Evolutionary conservation across 2,113 vertebrate species (phyloP).

Genomic region (Lanius collurio): DNA sequence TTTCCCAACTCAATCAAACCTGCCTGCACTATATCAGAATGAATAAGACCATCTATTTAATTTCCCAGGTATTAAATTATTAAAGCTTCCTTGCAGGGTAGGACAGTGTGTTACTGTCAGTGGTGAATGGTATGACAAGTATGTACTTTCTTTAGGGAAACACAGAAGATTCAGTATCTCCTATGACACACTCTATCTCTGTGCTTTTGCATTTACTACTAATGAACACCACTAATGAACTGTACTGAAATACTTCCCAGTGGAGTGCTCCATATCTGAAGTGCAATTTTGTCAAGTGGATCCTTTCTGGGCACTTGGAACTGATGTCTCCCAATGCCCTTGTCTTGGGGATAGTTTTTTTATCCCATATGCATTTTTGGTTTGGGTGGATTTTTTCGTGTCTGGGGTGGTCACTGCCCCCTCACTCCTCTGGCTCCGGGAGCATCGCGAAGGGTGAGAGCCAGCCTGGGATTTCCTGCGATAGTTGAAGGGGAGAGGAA

Average conservation of each 20-base stretch:
- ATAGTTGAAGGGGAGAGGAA: background rate
- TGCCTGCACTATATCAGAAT: background rate
- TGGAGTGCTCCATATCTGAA: background rate
- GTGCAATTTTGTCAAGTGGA: background rate
- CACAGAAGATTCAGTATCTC: background rate
- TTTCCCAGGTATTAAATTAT: slow-evolving; percentile 19
- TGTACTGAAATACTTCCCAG: background rate
- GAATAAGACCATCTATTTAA: slow-evolving; percentile 6
- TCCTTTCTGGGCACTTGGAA: background rate
- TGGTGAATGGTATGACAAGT: background rate
- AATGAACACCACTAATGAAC: background rate
- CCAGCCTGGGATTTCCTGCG: background rate
- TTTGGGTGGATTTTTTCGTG: background rate
- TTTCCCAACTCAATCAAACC: slow-evolving; percentile 20
- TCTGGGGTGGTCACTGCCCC: background rate
- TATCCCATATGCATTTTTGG: background rate
- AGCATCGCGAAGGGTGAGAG: background rate
- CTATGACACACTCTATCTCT: background rate
- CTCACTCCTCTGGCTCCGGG: too few species aligned
- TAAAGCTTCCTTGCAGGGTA: background rate
- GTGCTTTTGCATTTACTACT: background rate
- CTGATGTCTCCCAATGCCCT: background rate
- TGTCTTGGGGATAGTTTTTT: background rate
- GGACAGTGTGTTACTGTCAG: background rate
- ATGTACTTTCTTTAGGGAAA: background rate